phyloP scores from a whole-genome alignment of 2,888 invertebrate species.

The Rhogogaster chlorosoma region DNA sequence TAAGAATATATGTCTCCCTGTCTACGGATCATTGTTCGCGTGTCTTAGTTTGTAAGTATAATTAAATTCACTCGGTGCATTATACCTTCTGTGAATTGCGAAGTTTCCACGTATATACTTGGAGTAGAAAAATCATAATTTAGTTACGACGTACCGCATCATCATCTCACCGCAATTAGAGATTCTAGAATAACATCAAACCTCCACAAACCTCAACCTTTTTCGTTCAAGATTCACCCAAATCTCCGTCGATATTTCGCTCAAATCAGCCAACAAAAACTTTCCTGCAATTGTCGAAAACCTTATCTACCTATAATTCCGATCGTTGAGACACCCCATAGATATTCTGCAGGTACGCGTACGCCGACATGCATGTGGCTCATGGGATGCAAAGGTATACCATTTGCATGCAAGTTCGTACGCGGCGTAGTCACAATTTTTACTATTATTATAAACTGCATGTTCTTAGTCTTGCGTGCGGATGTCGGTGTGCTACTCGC shows the following conservation, averaged over 20 bases:
- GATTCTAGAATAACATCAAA: neutral
- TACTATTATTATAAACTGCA: slow-evolving; percentile 72
- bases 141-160: neutral
- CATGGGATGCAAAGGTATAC: slow-evolving; percentile 58
- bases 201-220: neutral
- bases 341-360: neutral
- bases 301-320: neutral
- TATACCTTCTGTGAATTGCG: slow-evolving; percentile 11
- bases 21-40: slow-evolving; percentile 14
- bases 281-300: neutral
- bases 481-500: slow-evolving; percentile 29
- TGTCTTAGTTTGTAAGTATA: neutral
- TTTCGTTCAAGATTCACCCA: neutral
- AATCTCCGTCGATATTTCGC: neutral
- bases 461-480: slow-evolving; percentile 67
- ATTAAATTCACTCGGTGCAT: slow-evolving; percentile 11
- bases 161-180: neutral
- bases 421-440: slow-evolving; percentile 67
- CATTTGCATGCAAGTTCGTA: slow-evolving; percentile 70
- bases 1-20: neutral
- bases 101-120: neutral
- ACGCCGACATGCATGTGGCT: slow-evolving; percentile 16
- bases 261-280: neutral
- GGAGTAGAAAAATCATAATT: neutral
- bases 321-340: neutral